A percentile compares a stretch with the other conserved stretches of the same genome.
phyloP scores from a whole-genome alignment of 2,888 invertebrate species.

The Andrena bucephala region DNA sequence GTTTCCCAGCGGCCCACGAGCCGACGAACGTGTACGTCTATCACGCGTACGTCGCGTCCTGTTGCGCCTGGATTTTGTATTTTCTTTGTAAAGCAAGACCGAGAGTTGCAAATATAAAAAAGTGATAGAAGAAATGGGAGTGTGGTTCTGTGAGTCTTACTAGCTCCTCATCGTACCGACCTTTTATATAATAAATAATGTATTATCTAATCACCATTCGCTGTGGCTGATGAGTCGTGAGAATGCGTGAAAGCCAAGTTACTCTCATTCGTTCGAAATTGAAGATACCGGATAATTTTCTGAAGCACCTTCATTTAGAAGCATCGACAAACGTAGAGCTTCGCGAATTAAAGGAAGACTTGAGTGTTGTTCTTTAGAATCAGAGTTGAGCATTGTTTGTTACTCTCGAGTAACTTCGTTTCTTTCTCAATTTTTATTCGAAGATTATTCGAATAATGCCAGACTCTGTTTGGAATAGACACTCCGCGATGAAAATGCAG shows the following conservation, averaged over 20 bases:
- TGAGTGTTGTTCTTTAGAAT: too few species aligned
- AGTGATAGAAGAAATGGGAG: slow-evolving; percentile 1
- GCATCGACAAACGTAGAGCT: too few species aligned
- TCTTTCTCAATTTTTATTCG: too few species aligned
- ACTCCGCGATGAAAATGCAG: not conserved
- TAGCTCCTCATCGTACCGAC: not conserved
- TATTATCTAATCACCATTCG: not conserved
- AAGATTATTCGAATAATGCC: too few species aligned
- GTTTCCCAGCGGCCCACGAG: slow-evolving; percentile 74
- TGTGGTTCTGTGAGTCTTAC: not conserved
- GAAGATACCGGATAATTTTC: too few species aligned
- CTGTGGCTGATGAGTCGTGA: not conserved
- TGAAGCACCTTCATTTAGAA: too few species aligned
- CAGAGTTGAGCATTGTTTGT: too few species aligned
- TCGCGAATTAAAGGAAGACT: too few species aligned
- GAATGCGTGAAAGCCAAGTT: not conserved
- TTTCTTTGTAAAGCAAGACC: slow-evolving; percentile 52
- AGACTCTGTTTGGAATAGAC: too few species aligned
- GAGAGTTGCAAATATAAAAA: not conserved
- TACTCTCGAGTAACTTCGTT: too few species aligned
- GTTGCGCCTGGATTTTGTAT: slow-evolving; percentile 72
- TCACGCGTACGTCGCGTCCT: slow-evolving; percentile 68
- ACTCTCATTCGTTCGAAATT: too few species aligned
- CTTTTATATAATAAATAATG: not conserved
- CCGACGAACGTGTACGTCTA: slow-evolving; percentile 58